Evolutionary conservation across 2,888 invertebrate species (phyloP).

Genomic region (Andrena bucephala): DNA sequence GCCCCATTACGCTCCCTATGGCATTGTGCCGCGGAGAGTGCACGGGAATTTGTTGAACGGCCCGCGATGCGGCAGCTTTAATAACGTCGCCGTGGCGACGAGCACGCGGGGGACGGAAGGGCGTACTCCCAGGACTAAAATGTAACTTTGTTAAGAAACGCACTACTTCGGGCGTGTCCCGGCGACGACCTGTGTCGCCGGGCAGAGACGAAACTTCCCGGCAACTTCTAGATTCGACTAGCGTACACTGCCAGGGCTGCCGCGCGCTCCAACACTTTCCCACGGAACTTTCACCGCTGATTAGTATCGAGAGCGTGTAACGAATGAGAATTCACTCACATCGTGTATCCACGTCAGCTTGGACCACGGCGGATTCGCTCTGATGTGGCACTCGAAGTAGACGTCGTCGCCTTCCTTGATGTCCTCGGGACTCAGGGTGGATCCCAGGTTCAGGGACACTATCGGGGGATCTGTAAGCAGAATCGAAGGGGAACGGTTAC

Average conservation of each 20-base stretch:
- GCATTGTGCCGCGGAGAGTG: conserved; percentile 1
- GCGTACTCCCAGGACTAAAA: not conserved
- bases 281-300: not conserved
- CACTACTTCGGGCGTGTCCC: not conserved
- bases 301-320: not conserved
- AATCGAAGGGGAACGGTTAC: not conserved
- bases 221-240: not conserved
- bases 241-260: not conserved
- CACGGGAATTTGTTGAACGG: conserved; percentile 16
- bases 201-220: not conserved
- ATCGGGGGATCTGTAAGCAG: conserved; percentile 92
- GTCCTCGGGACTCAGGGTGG: conserved; percentile 93
- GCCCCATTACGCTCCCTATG: not conserved
- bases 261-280: not conserved
- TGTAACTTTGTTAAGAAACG: conserved; percentile 33
- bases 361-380: conserved; percentile 94
- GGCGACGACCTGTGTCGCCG: not conserved
- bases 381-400: conserved; percentile 96
- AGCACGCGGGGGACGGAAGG: not conserved
- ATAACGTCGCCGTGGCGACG: conserved; percentile 3
- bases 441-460: conserved; percentile 92
- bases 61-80: conserved; percentile 14
- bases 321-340: conserved; percentile 87
- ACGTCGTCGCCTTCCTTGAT: conserved; percentile 97
- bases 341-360: conserved; percentile 95